Evolutionary conservation across 2,888 invertebrate genomes (phyloP).

Genomic region (Isoperla grammatica): DNA sequence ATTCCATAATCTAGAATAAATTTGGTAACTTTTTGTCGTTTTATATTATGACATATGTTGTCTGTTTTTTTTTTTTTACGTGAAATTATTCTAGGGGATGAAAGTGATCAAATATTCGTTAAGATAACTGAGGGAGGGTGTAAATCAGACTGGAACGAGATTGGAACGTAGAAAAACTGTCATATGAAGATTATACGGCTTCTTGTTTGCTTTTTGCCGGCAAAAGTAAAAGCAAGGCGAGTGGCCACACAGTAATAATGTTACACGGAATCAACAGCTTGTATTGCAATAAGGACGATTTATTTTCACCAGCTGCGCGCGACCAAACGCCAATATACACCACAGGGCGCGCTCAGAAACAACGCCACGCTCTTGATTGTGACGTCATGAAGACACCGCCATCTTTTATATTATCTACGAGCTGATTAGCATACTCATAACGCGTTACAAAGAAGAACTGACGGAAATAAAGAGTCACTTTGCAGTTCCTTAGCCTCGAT

Average conservation of each 20-base stretch:
- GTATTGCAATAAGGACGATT: too few species aligned
- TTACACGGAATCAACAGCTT: too few species aligned
- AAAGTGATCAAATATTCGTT: slow-evolving; percentile 22
- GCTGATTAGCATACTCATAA: slow-evolving; percentile 3
- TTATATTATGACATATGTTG: slow-evolving; percentile 3
- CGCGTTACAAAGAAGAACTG: too few species aligned
- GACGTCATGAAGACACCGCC: slow-evolving; percentile 9
- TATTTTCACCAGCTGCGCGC: not conserved
- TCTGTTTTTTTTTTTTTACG: not conserved
- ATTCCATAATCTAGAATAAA: slow-evolving; percentile 2
- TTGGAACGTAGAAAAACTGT: slow-evolving; percentile 4
- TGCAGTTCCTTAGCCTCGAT: too few species aligned
- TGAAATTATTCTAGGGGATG: not conserved
- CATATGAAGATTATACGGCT: too few species aligned
- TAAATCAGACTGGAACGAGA: slow-evolving; percentile 19
- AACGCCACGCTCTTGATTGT: slow-evolving; percentile 18
- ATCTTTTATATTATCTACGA: slow-evolving; percentile 11
- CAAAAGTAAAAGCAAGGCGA: too few species aligned
- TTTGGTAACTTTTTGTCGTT: slow-evolving; percentile 3
- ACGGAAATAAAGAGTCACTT: too few species aligned
- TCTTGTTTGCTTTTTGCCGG: too few species aligned
- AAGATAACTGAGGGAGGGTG: slow-evolving; percentile 6
- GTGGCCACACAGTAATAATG: too few species aligned
- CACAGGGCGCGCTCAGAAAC: not conserved
- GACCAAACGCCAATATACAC: not conserved